Evolutionary conservation across 2,113 vertebrate species (phyloP).

Genomic region (Dascyllus trimaculatus): DNA sequence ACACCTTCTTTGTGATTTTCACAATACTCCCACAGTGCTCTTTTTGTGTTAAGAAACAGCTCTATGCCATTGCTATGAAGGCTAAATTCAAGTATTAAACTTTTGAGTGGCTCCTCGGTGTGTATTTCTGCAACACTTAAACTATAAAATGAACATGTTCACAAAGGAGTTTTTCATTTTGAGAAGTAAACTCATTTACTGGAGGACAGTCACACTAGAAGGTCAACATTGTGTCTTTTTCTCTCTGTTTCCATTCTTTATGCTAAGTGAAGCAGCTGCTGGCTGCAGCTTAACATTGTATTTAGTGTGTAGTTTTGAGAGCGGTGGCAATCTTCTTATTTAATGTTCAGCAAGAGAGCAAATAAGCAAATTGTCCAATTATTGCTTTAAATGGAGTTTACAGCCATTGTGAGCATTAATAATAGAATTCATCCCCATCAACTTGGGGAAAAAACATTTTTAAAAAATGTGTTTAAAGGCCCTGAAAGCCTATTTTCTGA

Average conservation of each 20-base stretch:
- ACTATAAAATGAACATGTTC: no score
- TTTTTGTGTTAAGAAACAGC: conserved; percentile 16
- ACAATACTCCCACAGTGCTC: conserved; percentile 28
- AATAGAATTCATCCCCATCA: neutral
- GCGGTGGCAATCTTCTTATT: neutral
- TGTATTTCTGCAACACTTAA: neutral
- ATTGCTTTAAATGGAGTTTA: neutral
- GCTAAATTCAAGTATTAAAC: neutral
- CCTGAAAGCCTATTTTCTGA: neutral
- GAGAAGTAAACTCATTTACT: no score
- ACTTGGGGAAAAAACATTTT: neutral
- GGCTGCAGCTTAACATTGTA: neutral
- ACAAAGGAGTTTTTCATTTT: no score
- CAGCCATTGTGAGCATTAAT: neutral
- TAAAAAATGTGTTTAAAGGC: neutral
- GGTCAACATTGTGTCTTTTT: neutral
- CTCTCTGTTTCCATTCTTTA: neutral
- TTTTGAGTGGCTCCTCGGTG: neutral
- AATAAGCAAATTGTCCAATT: neutral
- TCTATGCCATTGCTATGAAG: conserved; percentile 3
- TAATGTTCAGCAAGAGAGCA: neutral
- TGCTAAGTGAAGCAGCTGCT: neutral
- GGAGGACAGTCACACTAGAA: neutral
- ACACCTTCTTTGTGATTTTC: conserved; percentile 25
- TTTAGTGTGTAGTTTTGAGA: neutral